Conservation (phyloP, 23 tunicate species). For the Aplidium turbinatum region DNA sequence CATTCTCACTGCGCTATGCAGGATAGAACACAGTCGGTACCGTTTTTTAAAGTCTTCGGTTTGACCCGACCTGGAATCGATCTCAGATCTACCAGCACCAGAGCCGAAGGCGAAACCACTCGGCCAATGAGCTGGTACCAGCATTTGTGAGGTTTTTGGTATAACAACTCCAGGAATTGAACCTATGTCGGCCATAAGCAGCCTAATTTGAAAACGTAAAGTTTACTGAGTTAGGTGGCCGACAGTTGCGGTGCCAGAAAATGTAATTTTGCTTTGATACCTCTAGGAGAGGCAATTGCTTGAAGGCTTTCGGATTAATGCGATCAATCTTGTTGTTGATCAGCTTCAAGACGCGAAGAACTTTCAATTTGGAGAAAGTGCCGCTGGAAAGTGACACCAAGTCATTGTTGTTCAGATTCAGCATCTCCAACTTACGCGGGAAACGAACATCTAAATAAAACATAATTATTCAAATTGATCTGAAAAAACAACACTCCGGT, state of each 20-base stretch:
- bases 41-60: too few relatives aligned
- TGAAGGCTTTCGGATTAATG: slow-evolving; percentile 13
- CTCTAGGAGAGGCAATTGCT: slow-evolving; percentile 3
- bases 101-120: too few relatives aligned
- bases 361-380: slow-evolving; percentile 17
- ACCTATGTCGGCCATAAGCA: too few relatives aligned
- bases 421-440: slow-evolving; percentile 30
- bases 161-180: too few relatives aligned
- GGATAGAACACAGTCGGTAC: too few relatives aligned
- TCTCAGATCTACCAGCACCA: too few relatives aligned
- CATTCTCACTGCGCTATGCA: too few relatives aligned
- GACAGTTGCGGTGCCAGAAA: too few relatives aligned
- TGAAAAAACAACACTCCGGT: background rate
- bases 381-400: background rate
- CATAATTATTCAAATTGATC: background rate
- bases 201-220: background rate
- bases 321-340: slow-evolving; percentile 19
- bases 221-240: background rate
- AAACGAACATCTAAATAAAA: slow-evolving; percentile 21
- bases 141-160: too few relatives aligned
- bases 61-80: too few relatives aligned
- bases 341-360: slow-evolving; percentile 35
- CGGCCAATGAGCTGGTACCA: too few relatives aligned
- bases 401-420: slow-evolving; percentile 39
- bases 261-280: background rate